Evolutionary conservation across 2,888 invertebrate genomes (phyloP).

Genomic region (Ormyrus rosae): DNA sequence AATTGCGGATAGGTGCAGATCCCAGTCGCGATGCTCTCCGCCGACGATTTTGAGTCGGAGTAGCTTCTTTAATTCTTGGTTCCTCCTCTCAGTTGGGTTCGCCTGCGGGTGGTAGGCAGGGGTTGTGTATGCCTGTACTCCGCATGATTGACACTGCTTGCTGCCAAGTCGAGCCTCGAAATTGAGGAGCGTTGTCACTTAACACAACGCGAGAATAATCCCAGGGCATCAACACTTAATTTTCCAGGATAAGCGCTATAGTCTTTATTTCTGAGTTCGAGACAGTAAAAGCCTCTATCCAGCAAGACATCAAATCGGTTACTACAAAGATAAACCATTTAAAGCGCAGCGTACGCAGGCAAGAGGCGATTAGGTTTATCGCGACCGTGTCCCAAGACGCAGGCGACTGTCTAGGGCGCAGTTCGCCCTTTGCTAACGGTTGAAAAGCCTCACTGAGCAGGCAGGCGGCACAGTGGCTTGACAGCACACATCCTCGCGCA

Average conservation of each 20-base stretch:
- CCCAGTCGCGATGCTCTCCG: background rate
- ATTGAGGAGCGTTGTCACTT: background rate
- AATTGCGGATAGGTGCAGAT: background rate
- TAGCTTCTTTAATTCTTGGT: background rate
- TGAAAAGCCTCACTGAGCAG: background rate
- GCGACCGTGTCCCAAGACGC: background rate
- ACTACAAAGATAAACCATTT: background rate
- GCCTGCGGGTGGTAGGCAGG: constrained; percentile 2
- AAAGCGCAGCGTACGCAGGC: background rate
- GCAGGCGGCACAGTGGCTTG: background rate
- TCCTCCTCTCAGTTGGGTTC: background rate
- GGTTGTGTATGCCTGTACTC: background rate
- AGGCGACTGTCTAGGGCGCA: background rate
- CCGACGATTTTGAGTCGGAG: background rate
- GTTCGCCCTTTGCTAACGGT: background rate
- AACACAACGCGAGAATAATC: background rate
- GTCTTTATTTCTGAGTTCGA: background rate
- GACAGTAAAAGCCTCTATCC: background rate
- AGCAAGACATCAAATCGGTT: background rate
- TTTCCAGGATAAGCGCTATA: background rate
- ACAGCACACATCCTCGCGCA: background rate
- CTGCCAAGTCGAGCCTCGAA: background rate
- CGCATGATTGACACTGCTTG: background rate
- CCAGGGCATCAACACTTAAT: background rate
- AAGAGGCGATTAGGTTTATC: background rate